Evolutionary conservation across 2,888 invertebrate species (phyloP), one percentile per base, ranked within the genome.

Genomic region (Plagodis pulveraria): DNA sequence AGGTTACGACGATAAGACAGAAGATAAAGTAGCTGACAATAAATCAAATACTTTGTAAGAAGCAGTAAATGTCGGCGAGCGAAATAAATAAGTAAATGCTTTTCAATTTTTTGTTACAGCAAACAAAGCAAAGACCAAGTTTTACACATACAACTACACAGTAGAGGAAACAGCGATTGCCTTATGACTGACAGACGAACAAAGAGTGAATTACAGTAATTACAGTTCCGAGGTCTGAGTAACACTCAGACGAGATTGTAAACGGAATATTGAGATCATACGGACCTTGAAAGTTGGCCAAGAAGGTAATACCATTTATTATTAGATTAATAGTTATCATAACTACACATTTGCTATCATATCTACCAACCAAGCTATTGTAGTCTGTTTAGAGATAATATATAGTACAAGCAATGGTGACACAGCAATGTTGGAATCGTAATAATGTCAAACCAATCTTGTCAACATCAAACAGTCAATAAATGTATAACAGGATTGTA

Each of bases 181-280:
- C 55, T 77, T 78, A 79, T 76, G 74, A 79, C 76, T 71, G 74
- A 73, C 72, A 71, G 70, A 74, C 71, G 73, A 78, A 81, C 81
- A 82, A 85, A 83, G 79, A 76, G 74, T 71, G 69, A 71, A 77
- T 77, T 76, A 75, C 72, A 74, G 70, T 83, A 86, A 84, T 84
- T 79, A 76, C 67, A 59, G 63, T 65, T 70, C 72, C 76, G 72
- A 76, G 78, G 75, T 65, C 60, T 56, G 51, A 56, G 56, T 56
- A 72, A 76, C 61, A 62, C 70, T 69, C 64, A 73, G 73, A 74
- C 69, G 69, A 75, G 71, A 80, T 73, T 67, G 65, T 79, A 82
- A 82, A 78, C 75, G 74, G 70, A 72, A 71, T 73, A 68, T 78
- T 74, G 70, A 73, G 70, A 72, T 69, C 64, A 67, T 11, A 53